phyloP scores from a whole-genome alignment of 1,140 invertebrate genomes.

The Sycophila sp. region DNA sequence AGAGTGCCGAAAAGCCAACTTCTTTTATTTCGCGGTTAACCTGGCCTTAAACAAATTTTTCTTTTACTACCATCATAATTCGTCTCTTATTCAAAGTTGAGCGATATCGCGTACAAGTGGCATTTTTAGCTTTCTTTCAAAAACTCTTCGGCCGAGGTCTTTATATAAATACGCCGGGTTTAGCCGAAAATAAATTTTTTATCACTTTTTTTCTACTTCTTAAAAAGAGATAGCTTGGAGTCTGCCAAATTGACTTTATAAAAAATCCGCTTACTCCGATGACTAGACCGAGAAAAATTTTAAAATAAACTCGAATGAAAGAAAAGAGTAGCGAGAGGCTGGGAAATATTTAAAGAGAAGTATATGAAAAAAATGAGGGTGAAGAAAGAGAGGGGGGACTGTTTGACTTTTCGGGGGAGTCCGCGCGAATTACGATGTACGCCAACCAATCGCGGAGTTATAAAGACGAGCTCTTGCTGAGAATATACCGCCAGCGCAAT shows the following conservation, averaged over 20 bases:
- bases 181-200: slow-evolving; percentile 6
- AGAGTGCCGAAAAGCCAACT: no score
- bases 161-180: not conserved
- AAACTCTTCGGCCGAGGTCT: not conserved
- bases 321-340: not conserved
- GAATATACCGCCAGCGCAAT: slow-evolving; percentile 43
- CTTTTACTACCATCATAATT: no score
- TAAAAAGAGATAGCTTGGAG: no score
- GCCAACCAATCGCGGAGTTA: not conserved
- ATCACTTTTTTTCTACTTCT: not conserved
- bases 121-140: no score
- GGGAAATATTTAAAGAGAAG: not conserved
- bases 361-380: not conserved
- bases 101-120: no score
- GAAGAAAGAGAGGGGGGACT: not conserved
- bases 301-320: not conserved
- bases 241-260: no score
- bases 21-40: no score
- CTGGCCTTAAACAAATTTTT: no score
- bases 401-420: not conserved
- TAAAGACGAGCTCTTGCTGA: slow-evolving; percentile 1
- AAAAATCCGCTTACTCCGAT: no score
- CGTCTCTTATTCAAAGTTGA: no score
- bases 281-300: not conserved
- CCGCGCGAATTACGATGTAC: not conserved